phyloP scores from a whole-genome alignment of 2,888 invertebrate species.

The Ectobius pallidus region DNA sequence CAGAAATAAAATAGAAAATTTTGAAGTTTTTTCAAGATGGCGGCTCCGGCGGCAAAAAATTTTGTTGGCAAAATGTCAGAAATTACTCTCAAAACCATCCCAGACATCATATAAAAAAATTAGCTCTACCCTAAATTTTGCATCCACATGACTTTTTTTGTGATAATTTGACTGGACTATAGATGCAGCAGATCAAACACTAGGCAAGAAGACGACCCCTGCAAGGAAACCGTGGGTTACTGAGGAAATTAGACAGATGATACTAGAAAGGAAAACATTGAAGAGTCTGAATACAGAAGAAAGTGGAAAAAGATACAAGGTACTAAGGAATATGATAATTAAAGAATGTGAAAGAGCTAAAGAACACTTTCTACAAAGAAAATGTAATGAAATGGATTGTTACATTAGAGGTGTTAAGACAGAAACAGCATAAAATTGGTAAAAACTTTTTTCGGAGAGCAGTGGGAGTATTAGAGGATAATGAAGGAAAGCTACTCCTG shows the following conservation, averaged over 20 bases:
- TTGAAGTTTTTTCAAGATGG: too few species aligned
- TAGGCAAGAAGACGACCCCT: background rate
- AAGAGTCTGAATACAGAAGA: background rate
- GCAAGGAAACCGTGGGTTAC: background rate
- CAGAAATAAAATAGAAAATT: too few species aligned
- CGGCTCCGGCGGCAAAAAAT: too few species aligned
- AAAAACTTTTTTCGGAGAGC: background rate
- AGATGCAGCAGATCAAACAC: background rate
- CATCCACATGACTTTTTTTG: too few species aligned
- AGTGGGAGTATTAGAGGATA: background rate
- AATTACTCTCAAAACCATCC: too few species aligned
- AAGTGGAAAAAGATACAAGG: background rate
- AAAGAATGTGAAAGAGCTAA: too few species aligned
- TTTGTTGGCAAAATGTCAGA: too few species aligned
- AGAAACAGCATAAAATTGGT: background rate
- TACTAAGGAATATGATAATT: background rate
- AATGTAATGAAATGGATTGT: background rate
- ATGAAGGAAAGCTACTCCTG: background rate
- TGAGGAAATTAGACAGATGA: background rate
- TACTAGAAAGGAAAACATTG: background rate
- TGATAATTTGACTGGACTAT: too few species aligned
- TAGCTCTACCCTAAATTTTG: too few species aligned
- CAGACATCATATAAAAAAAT: too few species aligned
- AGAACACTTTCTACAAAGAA: background rate
- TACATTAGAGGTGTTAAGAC: background rate